phyloP scores from a whole-genome alignment of 1,140 invertebrate species.

The Drosophila subobscura region DNA sequence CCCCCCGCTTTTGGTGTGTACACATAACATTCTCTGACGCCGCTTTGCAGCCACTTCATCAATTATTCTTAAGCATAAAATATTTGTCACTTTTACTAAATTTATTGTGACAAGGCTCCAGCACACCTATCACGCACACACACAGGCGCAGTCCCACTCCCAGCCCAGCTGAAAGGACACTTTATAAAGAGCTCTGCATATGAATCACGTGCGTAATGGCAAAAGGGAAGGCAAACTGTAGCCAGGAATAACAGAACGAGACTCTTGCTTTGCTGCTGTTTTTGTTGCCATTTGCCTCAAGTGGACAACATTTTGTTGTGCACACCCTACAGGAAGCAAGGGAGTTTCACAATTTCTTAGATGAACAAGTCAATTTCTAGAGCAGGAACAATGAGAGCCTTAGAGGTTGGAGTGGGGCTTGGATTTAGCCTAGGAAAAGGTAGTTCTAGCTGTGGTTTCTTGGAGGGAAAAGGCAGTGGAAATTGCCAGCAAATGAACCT shows the following conservation, averaged over 20 bases:
- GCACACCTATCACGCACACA: slow-evolving; percentile 54
- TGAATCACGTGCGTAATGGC: slow-evolving; percentile 81
- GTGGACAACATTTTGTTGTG: slow-evolving; percentile 73
- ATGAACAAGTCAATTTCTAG: too few relatives aligned
- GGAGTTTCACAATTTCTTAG: not conserved
- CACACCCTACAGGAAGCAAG: slow-evolving; percentile 13
- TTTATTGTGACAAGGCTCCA: slow-evolving; percentile 78
- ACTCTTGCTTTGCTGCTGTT: slow-evolving; percentile 51
- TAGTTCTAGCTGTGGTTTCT: too few relatives aligned
- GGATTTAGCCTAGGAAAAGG: too few relatives aligned
- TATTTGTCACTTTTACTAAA: slow-evolving; percentile 83
- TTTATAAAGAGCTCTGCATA: slow-evolving; percentile 72
- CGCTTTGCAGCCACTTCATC: slow-evolving; percentile 79
- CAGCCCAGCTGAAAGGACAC: slow-evolving; percentile 22
- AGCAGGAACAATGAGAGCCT: too few relatives aligned
- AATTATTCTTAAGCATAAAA: slow-evolving; percentile 83
- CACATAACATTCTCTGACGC: slow-evolving; percentile 4
- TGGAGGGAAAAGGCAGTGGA: too few relatives aligned
- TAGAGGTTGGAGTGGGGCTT: too few relatives aligned
- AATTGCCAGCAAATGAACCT: too few relatives aligned
- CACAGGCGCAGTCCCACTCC: slow-evolving; percentile 18
- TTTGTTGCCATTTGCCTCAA: slow-evolving; percentile 46
- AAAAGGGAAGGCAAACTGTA: slow-evolving; percentile 25
- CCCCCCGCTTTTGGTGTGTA: not conserved
- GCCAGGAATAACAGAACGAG: not conserved